Evolutionary conservation across 2,113 vertebrate species (phyloP), one percentile per base, ranked within the genome.

Genomic region (Chionodraco myersi): DNA sequence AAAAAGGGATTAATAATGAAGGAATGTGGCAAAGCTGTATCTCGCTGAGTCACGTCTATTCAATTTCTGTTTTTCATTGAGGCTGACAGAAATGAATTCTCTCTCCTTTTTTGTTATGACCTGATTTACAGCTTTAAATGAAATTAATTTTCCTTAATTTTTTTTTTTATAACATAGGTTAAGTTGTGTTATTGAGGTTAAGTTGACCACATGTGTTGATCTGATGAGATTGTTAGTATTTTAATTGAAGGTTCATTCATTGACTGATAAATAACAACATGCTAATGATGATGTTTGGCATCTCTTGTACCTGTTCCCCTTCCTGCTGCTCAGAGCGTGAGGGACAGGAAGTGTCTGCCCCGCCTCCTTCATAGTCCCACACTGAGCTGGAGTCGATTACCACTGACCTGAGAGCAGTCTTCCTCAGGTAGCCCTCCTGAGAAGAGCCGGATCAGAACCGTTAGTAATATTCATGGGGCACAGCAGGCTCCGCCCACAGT

Each of bases 351-450:
- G 57, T 10, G 2, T 75, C 64, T n/a, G 75, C 51, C n/a, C 44
- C 2, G 0, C 47, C 1, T 61, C 57, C 59, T 5, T 52, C 48
- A 0, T 10, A 75, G 44, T 82, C 45, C 63, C 72, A 69, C 18
- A 23, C 8, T 13, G 53, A 3, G 15, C 48, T 49, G 0, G 59
- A 21, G 56, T 52, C 45, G 0, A 79, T n/a, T 9, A 62, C 14
- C 4, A 87, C 79, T 7, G 91, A 79, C n/a, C 90, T 88, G 65
- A 95, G 59, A 47, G 70, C 62, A 0, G 86, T 94, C 84, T 95
- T 96, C 86, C 41, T 95, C 75, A 95, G 79, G 87, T 93, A 96
- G 53, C 93, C 93, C 56, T 95, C 94, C n/a, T 91, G 75, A 45
- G 89, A 86, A 1, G 51, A 0, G 65, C 0, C 3, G 62, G 8